Base-by-base conservation (phyloP, 2,113 vertebrate species). In the Aegypius monachus region DNA sequence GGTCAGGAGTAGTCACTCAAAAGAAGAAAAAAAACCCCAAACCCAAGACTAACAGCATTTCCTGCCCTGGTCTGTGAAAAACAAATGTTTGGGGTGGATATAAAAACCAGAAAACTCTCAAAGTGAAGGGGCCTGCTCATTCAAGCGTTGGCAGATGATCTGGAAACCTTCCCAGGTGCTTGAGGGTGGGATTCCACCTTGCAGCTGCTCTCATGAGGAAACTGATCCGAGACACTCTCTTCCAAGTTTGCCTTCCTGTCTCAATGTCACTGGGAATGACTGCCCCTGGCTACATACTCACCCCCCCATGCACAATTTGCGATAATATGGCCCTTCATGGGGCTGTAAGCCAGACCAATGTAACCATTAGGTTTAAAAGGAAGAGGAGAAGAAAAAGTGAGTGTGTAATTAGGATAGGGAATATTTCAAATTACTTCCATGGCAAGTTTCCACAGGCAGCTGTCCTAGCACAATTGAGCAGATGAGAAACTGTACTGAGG, bases 261-360 rank as follows among this genome's bases (percentile, higher is more conserved):
- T 68, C 63, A 53, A 0, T 21, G 32, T 38, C 32, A 11, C n/a
- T 8, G 61, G 32, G 43, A 79, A 59, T 48, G 56, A 42, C 31
- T 45, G 31, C 16, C 42, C 22, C 53, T 43, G 45, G 40, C 65
- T 62, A 23, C 4, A 6, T 11, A 16, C 16, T 45, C 50, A 17
- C 12, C n/a, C 8, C 14, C 6, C 9, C n/a, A 0, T 4, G 10
- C 36, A 32, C 18, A 17, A 1, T 53, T 66, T 77, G 48, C 58
- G 32, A 45, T 48, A 23, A 26, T 12, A 10, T 13, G 23, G 25
- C 31, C 31, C 42, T 70, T 74, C 38, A 1, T 32, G 61, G 52
- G 21, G 6, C 38, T 62, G 29, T 36, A 59, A 79, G 74, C 32
- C n/a, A 84, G 38, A 52, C 3, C 26, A 47, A 14, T 7, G 36